Evolutionary conservation across 2,797 vertebrate genomes (phyloP).

Genomic region (Mormyrops boulengeri): DNA sequence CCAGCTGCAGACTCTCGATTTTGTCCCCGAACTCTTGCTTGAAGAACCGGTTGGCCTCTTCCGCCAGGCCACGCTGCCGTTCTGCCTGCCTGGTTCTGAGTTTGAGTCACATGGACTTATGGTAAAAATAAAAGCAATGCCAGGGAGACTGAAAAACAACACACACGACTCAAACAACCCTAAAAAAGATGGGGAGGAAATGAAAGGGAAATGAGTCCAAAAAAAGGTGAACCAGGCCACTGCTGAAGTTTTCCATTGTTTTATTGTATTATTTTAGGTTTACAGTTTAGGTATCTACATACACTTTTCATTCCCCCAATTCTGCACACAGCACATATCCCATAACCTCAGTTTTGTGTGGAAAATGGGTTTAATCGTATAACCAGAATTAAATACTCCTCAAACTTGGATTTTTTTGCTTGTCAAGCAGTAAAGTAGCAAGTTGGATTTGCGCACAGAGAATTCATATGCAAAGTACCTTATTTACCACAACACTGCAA

Average conservation of each 20-base stretch:
- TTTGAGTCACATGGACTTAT: slow-evolving; percentile 84
- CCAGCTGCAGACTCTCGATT: slow-evolving; percentile 85
- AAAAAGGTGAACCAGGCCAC: slow-evolving; percentile 75
- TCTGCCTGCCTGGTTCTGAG: slow-evolving; percentile 89
- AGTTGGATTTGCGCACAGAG: background rate
- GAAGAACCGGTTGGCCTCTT: slow-evolving; percentile 91
- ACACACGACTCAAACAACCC: slow-evolving; percentile 37
- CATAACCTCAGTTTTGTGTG: background rate
- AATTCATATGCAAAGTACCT: background rate
- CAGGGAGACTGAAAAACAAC: slow-evolving; percentile 53
- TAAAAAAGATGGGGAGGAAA: slow-evolving; percentile 36
- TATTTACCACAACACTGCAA: background rate
- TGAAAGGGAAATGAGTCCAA: slow-evolving; percentile 30
- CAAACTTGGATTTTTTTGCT: background rate
- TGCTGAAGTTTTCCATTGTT: slow-evolving; percentile 60
- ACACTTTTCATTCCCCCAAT: slow-evolving; percentile 72
- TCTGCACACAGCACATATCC: slow-evolving; percentile 19
- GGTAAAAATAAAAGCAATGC: slow-evolving; percentile 72
- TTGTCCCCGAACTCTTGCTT: slow-evolving; percentile 98
- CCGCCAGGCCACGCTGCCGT: slow-evolving; percentile 70
- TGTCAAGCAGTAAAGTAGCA: background rate
- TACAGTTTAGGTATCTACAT: slow-evolving; percentile 85
- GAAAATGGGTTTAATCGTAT: background rate
- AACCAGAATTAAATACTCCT: background rate
- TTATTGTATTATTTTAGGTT: slow-evolving; percentile 85